Evolutionary conservation across 2,888 invertebrate genomes (phyloP), one percentile per base, ranked within the genome.

Genomic region (Pandemis cinnamomeana): DNA sequence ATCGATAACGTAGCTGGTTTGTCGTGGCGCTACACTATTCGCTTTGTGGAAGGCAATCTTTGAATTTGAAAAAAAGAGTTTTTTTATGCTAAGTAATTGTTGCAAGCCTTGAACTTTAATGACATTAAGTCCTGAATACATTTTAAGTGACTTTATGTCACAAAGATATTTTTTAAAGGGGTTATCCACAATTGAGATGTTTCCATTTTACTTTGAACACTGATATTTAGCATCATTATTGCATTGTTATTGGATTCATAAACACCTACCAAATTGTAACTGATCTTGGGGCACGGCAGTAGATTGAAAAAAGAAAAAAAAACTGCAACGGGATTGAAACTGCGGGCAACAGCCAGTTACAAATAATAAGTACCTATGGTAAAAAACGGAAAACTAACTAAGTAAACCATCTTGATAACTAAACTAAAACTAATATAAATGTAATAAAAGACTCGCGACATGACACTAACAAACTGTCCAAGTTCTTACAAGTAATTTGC

Each of bases 51-150:
- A 8, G 48, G 42, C 36, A 64, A 44, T 73, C 51, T 66, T 53
- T n/a, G 41, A 67, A 41, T 53, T 27, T 13, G 51, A 15, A 67
- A 67, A 67, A 51, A 15, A 70, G 64, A 51, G 6, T 15, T 42
- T 41, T 48, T 68, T n/a, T 53, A 60, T 27, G 36, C 58, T 61
- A 13, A 51, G 41, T 51, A 60, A 11, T 8, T 20, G 44, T 8
- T 42, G 36, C 63, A 69, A 41, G 63, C 72, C 51, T 73, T 73
- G 73, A 70, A 73, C 73, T 73, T 68, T 53, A 51, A 51, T 70
- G 69, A 51, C 72, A 66, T 48, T 27, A n/a, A 51, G 15, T 55
- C 46, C 15, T 41, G n/a, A 58, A 64, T 41, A 61, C 48, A 48
- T 44, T 64, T 73, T 67, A 67, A 67, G 53, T 36, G 27, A 53